Evolutionary conservation across 2,888 invertebrate species (phyloP), one percentile per base, ranked within the genome.

Genomic region (Axea sp.): DNA sequence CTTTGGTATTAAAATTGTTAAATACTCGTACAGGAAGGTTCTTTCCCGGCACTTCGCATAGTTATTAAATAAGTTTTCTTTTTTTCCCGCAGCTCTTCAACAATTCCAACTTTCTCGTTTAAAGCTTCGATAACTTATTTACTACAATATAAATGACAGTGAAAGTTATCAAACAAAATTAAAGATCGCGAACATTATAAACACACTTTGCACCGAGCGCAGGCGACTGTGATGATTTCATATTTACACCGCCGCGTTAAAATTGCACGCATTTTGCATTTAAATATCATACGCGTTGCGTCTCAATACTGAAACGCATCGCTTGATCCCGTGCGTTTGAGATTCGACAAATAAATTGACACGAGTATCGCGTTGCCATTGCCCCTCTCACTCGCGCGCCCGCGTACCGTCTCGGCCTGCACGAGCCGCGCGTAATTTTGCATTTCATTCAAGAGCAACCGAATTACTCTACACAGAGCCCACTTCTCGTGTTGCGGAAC

Each of bases 61-160:
- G 31, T 49, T 49, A 49, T 33, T 59, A 45, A 45, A 45, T 24
- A 11, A 3, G 17, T 28, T n/a, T n/a, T n/a, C n/a, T n/a, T n/a
- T n/a, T 39, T 49, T 62, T 47, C 2, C 24, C 1, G 17, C 14
- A 2, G 19, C 9, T 6, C 33, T 1, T 30, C 14, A 15, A 51
- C 41, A 33, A 51, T 51, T 33, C 5, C 8, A 24, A 51, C 62
- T 64, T 64, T 64, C 62, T 41, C 51, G 24, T 51, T 43, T 30
- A 64, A 12, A 26, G 41, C 30, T 62, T 62, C 49, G 62, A 62
- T 49, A 49, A 49, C 41, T 62, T 49, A 49, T 62, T 49, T 62
- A 62, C 49, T 62, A 41, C 31, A 62, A 49, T 31, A 51, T 51
- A 64, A 64, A 64, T 43, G 62, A 43, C 51, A 51, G 51, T 43